Percentiles rank a stretch among this genome's conserved stretches.
phyloP scores from a whole-genome alignment of 2,888 invertebrate species.

The Archips xylosteana region DNA sequence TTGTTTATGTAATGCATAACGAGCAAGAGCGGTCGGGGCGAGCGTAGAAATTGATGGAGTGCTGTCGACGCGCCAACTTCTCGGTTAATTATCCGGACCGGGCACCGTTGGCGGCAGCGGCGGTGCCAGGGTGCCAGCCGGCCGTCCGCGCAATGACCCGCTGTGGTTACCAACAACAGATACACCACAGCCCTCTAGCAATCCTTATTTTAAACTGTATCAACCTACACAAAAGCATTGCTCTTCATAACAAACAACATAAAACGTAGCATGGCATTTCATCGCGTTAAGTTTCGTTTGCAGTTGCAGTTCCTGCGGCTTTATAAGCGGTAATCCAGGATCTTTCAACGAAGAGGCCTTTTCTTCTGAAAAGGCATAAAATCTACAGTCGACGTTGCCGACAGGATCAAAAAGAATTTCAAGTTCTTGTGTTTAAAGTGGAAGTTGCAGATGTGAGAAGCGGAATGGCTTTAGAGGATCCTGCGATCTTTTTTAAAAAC shows the following conservation, averaged over 20 bases:
- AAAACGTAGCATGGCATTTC: background rate
- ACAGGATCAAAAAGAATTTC: conserved; percentile 36
- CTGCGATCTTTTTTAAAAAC: conserved; percentile 9
- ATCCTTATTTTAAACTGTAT: background rate
- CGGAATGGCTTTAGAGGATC: conserved; percentile 20
- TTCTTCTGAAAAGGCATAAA: conserved; percentile 17
- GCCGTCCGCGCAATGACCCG: conserved; percentile 12
- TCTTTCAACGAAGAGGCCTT: conserved; percentile 31
- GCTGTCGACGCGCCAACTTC: conserved; percentile 73
- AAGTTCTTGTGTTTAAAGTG: conserved; percentile 30
- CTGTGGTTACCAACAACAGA: conserved; percentile 1
- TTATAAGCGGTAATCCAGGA: conserved; percentile 37
- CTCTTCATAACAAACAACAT: background rate
- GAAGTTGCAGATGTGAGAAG: conserved; percentile 33
- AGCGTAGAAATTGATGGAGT: conserved; percentile 76
- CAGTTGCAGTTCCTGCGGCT: conserved; percentile 40
- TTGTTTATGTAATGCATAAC: conserved; percentile 77
- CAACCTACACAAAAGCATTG: background rate
- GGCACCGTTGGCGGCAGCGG: conserved; percentile 24
- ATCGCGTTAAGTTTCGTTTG: conserved; percentile 23
- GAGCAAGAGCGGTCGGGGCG: conserved; percentile 57
- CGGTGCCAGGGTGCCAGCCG: conserved; percentile 17
- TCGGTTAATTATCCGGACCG: conserved; percentile 74
- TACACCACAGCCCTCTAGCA: background rate
- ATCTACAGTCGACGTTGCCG: conserved; percentile 18